Evolutionary conservation across 2,797 vertebrate species (phyloP).

Genomic region (Gallinago stenura): DNA sequence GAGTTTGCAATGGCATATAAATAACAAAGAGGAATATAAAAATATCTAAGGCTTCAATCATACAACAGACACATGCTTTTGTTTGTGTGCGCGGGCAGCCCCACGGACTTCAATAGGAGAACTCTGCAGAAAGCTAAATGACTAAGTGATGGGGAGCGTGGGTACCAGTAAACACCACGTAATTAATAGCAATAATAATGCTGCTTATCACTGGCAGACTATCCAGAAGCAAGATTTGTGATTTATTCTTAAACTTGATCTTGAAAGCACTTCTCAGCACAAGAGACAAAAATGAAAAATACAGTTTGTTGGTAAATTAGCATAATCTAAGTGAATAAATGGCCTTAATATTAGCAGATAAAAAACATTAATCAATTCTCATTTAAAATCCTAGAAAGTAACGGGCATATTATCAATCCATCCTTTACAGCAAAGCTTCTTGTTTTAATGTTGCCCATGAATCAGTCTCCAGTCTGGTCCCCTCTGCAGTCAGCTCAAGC

Average conservation of each 20-base stretch:
- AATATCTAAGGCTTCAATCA: neutral
- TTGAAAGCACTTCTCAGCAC: neutral
- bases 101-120: neutral
- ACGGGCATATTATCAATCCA: neutral
- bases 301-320: neutral
- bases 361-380: neutral
- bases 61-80: neutral
- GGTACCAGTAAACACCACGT: neutral
- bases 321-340: constrained; percentile 19
- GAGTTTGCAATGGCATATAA: neutral
- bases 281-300: constrained; percentile 17
- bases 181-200: constrained; percentile 50
- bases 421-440: neutral
- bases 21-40: neutral
- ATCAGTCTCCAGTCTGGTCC: neutral
- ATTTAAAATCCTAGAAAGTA: neutral
- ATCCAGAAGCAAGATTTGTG: constrained; percentile 1
- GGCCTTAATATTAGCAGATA: constrained; percentile 14
- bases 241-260: constrained; percentile 38
- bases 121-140: neutral
- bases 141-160: neutral
- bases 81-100: neutral
- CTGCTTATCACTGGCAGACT: neutral
- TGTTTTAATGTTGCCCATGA: neutral
- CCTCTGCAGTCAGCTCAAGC: neutral